Evolutionary conservation across 2,888 invertebrate species (phyloP).

Genomic region (Thumatha senex): DNA sequence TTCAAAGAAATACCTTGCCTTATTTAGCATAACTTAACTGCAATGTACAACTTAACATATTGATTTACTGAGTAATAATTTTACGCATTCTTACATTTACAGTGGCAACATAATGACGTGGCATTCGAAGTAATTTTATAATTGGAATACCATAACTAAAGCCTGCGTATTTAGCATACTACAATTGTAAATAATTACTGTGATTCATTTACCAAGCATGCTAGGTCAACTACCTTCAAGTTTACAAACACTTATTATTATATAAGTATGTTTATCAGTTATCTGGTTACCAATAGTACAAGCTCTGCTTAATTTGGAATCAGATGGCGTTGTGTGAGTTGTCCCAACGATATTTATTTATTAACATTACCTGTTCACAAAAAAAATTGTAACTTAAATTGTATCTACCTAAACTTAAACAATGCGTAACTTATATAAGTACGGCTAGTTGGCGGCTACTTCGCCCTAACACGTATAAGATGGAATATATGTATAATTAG

Average conservation of each 20-base stretch:
- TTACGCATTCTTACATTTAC: constrained; percentile 4
- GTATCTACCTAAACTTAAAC: too few relatives aligned
- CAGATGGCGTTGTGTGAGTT: too few relatives aligned
- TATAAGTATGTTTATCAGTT: too few relatives aligned
- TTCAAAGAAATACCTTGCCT: neutral
- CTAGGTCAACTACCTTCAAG: neutral
- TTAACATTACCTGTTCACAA: too few relatives aligned
- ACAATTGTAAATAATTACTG: neutral
- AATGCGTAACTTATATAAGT: too few relatives aligned
- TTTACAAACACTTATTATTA: neutral
- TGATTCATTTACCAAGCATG: neutral
- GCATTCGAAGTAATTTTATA: constrained; percentile 6
- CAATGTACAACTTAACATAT: neutral
- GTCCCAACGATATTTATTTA: too few relatives aligned
- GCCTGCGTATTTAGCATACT: neutral
- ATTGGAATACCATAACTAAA: constrained; percentile 7
- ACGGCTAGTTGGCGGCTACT: too few relatives aligned
- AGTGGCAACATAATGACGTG: neutral
- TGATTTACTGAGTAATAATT: constrained; percentile 5
- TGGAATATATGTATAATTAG: too few relatives aligned
- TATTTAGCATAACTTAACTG: neutral
- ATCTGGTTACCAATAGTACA: too few relatives aligned
- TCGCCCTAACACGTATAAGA: too few relatives aligned
- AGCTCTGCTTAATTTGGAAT: too few relatives aligned
- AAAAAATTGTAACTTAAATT: too few relatives aligned